Percentiles rank a stretch among this genome's conserved stretches.
phyloP scores from a whole-genome alignment of 2,797 vertebrate species.

The Hydrocynus forskahlii region DNA sequence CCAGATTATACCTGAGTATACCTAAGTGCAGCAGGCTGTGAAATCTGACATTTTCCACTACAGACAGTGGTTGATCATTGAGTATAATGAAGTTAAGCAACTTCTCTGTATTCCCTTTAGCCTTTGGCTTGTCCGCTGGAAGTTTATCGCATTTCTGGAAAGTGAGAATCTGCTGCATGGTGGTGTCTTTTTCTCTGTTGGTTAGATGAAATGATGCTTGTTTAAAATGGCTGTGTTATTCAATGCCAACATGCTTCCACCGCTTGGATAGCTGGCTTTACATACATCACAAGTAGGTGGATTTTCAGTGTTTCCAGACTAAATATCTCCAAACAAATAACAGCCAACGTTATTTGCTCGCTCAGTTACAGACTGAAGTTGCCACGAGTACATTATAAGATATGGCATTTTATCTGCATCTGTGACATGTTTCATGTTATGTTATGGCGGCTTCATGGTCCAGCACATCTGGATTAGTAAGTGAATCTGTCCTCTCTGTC shows the following conservation, averaged over 20 bases:
- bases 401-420: neutral
- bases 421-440: neutral
- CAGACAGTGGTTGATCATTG: constrained; percentile 19
- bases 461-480: neutral
- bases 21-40: constrained; percentile 22
- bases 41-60: constrained; percentile 29
- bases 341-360: too few relatives aligned
- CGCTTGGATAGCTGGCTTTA: neutral
- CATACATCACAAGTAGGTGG: neutral
- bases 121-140: neutral
- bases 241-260: neutral
- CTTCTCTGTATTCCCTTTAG: constrained; percentile 25
- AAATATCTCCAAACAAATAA: too few relatives aligned
- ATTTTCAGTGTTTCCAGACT: neutral
- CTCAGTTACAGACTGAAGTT: constrained; percentile 1
- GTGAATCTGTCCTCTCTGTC: neutral
- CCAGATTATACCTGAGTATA: neutral
- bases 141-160: constrained; percentile 1
- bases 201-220: neutral
- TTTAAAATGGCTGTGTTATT: neutral
- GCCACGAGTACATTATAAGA: neutral
- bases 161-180: neutral
- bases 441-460: neutral
- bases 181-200: neutral
- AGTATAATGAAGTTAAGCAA: constrained; percentile 18